Evolutionary conservation across 2,797 vertebrate species (phyloP).

Genomic region (Saxicola maurus): DNA sequence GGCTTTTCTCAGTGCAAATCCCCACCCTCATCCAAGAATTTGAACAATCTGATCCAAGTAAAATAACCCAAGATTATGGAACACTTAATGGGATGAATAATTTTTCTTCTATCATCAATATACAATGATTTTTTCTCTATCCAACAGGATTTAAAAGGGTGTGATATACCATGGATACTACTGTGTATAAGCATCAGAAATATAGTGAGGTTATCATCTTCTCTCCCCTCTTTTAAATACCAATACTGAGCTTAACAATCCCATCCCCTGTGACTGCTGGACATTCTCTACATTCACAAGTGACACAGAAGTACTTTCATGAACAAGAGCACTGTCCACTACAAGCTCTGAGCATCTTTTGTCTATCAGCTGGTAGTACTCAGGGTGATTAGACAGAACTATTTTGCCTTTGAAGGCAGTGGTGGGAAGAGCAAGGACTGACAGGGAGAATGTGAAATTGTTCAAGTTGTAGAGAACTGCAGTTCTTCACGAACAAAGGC

Average conservation of each 20-base stretch:
- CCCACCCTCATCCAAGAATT: not conserved
- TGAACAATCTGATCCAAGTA: not conserved
- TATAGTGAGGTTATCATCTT: not conserved
- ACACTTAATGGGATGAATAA: not conserved
- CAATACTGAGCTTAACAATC: not conserved
- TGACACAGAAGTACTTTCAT: not conserved
- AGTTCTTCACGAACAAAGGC: not conserved
- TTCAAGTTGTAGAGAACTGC: not conserved
- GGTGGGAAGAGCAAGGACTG: not conserved
- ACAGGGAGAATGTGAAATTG: not conserved
- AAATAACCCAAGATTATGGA: not conserved
- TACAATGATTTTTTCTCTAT: not conserved
- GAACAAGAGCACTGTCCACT: constrained; percentile 11
- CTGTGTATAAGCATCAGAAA: not conserved
- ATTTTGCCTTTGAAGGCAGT: constrained; percentile 24
- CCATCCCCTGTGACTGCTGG: not conserved
- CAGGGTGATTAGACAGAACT: not conserved
- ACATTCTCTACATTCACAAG: not conserved
- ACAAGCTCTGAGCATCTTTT: constrained; percentile 5
- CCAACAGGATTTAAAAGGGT: not conserved
- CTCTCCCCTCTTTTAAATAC: not conserved
- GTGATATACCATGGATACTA: not conserved
- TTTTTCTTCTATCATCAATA: not conserved
- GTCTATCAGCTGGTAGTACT: not conserved
- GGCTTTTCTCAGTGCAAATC: not conserved